A percentile compares a stretch with the other conserved stretches of the same genome.
Conservation (phyloP, 2,888 invertebrate species). For the Nebria brevicollis region DNA sequence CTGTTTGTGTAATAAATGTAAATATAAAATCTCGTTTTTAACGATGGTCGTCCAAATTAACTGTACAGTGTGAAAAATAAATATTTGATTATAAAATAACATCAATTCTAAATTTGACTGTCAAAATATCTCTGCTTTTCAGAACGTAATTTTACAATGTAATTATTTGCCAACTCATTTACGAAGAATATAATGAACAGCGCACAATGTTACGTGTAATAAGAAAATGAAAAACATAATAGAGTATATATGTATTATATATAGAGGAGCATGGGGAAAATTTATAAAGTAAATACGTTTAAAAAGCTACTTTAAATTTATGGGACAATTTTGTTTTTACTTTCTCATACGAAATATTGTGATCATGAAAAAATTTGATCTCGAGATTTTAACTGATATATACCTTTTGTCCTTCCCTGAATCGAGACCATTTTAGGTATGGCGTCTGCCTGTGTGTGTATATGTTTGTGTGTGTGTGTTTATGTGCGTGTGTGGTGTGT, state of each 20-base stretch:
- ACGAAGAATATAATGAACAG: not conserved
- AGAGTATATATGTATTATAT: not conserved
- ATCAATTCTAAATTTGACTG: not conserved
- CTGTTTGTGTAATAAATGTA: too few relatives aligned
- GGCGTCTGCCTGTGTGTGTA: too few relatives aligned
- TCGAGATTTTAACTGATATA: too few relatives aligned
- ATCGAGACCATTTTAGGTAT: too few relatives aligned
- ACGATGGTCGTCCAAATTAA: not conserved
- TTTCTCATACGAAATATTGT: too few relatives aligned
- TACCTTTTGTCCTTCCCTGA: too few relatives aligned
- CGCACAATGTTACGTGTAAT: not conserved
- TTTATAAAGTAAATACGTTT: not conserved
- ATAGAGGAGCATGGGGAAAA: not conserved
- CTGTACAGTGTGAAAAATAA: not conserved
- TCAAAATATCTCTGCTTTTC: not conserved
- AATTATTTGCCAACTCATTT: slow-evolving; percentile 26
- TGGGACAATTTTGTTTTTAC: too few relatives aligned
- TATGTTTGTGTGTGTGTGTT: too few relatives aligned
- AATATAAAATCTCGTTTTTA: not conserved
- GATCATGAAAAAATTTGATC: too few relatives aligned
- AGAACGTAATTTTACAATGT: not conserved
- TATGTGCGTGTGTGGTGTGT: too few relatives aligned
- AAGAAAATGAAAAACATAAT: not conserved
- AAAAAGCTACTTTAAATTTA: not conserved
- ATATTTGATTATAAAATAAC: not conserved